Conservation (phyloP, 2,113 vertebrate species). For the Silurus glanis region DNA sequence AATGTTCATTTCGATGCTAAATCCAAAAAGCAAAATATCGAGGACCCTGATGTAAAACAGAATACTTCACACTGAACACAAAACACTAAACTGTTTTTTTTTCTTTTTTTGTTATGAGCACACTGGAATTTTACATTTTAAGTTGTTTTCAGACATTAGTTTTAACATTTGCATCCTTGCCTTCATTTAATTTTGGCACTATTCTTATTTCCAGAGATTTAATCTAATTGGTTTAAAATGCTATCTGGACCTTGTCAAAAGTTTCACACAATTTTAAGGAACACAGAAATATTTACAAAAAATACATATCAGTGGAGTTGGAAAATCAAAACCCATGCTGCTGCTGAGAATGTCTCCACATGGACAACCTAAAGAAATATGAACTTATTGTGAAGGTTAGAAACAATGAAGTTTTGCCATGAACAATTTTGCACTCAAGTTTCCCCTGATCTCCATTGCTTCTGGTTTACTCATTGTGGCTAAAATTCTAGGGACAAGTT, state of each 20-base stretch:
- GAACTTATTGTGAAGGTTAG: no score
- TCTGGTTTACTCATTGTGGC: no score
- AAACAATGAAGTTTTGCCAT: no score
- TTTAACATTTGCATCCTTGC: conserved; percentile 32
- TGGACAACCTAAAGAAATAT: no score
- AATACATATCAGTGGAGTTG: no score
- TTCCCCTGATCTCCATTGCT: no score
- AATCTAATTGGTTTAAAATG: conserved; percentile 41
- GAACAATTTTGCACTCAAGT: no score
- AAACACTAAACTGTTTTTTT: neutral
- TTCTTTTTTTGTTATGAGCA: neutral
- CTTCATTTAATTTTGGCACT: conserved; percentile 12
- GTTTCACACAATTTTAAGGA: neutral
- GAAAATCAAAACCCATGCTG: no score
- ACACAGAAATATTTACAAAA: no score
- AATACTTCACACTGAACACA: neutral
- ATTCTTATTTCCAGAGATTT: conserved; percentile 6
- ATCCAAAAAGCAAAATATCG: neutral
- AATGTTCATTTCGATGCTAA: neutral
- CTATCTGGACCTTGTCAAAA: conserved; percentile 27
- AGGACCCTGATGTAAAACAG: neutral
- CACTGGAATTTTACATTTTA: neutral
- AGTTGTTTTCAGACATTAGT: conserved; percentile 20
- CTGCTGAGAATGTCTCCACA: no score
- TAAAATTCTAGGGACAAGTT: no score